These are phyloP conservation scores for Ischnura elegans DNA, from an alignment of 2,888 invertebrate genomes.

Conservation along the genomic window DNA sequence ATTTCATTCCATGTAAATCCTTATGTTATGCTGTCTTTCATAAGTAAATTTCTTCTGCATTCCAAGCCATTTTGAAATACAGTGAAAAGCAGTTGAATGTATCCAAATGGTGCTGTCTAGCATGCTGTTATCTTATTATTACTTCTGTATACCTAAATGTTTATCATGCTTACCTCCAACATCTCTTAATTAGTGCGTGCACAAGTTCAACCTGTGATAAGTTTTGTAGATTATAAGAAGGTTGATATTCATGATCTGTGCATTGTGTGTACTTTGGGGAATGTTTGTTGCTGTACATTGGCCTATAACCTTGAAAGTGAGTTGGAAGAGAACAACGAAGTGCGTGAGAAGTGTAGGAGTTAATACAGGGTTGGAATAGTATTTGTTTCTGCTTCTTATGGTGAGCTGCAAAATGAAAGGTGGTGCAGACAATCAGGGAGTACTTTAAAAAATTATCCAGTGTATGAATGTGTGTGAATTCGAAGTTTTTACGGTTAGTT, in stretches of 20 bases:
- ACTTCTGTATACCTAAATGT: constrained; percentile 13
- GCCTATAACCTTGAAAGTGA: constrained; percentile 41
- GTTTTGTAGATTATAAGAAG: constrained; percentile 56
- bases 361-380: constrained; percentile 56
- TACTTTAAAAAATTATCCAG: neutral
- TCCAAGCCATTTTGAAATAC: constrained; percentile 39
- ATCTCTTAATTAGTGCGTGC: constrained; percentile 45
- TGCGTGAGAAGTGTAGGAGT: neutral
- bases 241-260: constrained; percentile 50
- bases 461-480: constrained; percentile 10
- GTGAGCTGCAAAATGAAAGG: neutral
- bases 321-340: constrained; percentile 11
- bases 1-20: constrained; percentile 14
- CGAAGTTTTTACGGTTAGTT: neutral
- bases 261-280: neutral
- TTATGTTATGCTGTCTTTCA: neutral
- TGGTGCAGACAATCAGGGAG: constrained; percentile 61
- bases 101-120: constrained; percentile 15
- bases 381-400: constrained; percentile 19
- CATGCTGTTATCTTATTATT: constrained; percentile 12
- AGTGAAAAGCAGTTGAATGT: neutral
- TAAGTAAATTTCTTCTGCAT: constrained; percentile 29
- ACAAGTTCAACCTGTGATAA: constrained; percentile 65
- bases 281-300: constrained; percentile 53
- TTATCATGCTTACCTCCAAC: constrained; percentile 40